Base-by-base conservation (phyloP, 2,888 invertebrate species). In the Coenonympha arcania region DNA sequence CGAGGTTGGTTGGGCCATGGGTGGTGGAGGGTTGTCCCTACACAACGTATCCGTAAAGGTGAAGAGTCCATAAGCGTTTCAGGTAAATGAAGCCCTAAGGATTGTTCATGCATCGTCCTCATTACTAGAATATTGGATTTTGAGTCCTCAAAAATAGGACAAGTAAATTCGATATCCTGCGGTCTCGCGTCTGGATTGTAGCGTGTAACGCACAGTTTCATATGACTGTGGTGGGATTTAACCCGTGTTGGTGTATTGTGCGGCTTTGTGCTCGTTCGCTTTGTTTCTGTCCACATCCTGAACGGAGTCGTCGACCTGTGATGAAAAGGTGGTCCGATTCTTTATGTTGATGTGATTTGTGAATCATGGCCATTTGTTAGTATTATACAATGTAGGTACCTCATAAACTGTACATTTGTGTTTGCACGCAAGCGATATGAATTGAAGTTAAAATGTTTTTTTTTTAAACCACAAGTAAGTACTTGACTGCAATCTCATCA, bases 251-350 rank as follows among this genome's bases (percentile, higher is more conserved):
- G 57, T 64, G 62, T 64, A 65, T 66, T 61, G 56, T 66, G 58
- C 63, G 56, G 60, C 65, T 73, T 79, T 79, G 78, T 79, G 64
- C 60, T 54, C 68, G 62, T 61, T 64, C 68, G 73, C 79, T 76
- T 82, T 82, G 81, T 82, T 73, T 79, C 70, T 80, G 81, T 70
- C 71, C 79, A 79, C 72, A 81, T 83, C 82, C 82, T 83, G 82
- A 79, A 81, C 80, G 68, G 58, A 60, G 70, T 66, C 77, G 68
- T 65, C 66, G 77, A 79, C 73, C 81, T 71, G 65, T 63, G 61
- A 63, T 79, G 78, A 79, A 81, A 81, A 78, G 79, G 49, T 52
- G 46, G 61, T 65, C 60, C 64, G 60, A 61, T 61, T 59, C 58
- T 61, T 58, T 64, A 61, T 61, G 56, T 63, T 34, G 24, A 50